phyloP scores from a whole-genome alignment of 2,113 vertebrate species.

The Psittacula cyanocephala region DNA sequence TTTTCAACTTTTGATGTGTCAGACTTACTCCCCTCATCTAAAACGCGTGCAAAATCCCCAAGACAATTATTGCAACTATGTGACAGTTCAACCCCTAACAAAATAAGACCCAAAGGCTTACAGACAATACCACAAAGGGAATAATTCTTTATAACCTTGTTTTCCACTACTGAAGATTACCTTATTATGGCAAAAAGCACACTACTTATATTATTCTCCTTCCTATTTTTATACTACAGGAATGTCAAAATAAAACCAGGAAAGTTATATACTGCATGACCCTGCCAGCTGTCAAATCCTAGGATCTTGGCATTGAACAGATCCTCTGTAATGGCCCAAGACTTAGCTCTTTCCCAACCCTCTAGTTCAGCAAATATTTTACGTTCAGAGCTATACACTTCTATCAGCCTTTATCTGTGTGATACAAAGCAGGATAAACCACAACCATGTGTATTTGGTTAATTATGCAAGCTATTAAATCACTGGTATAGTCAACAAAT shows the following conservation, averaged over 20 bases:
- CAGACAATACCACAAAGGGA: not conserved
- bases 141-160: not conserved
- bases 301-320: constrained; percentile 52
- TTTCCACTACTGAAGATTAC: not conserved
- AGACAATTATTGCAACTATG: not conserved
- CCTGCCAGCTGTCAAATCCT: constrained; percentile 26
- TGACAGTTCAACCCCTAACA: not conserved
- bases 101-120: not conserved
- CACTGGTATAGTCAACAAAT: not conserved
- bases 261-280: not conserved
- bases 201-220: not conserved
- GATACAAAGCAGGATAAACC: constrained; percentile 49
- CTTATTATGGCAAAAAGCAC: not conserved
- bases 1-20: not conserved
- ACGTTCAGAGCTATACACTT: not conserved
- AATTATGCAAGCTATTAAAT: constrained; percentile 24
- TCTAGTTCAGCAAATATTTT: constrained; percentile 12
- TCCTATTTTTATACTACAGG: not conserved
- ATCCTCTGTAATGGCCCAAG: constrained; percentile 10
- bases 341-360: not conserved
- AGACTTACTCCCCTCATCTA: not conserved
- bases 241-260: constrained; percentile 26
- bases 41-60: not conserved
- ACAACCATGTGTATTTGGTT: not conserved
- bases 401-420: constrained; percentile 31